Evolutionary conservation across 2,113 vertebrate species (phyloP), one percentile per base, ranked within the genome.

Genomic region (Callionymus lyra): DNA sequence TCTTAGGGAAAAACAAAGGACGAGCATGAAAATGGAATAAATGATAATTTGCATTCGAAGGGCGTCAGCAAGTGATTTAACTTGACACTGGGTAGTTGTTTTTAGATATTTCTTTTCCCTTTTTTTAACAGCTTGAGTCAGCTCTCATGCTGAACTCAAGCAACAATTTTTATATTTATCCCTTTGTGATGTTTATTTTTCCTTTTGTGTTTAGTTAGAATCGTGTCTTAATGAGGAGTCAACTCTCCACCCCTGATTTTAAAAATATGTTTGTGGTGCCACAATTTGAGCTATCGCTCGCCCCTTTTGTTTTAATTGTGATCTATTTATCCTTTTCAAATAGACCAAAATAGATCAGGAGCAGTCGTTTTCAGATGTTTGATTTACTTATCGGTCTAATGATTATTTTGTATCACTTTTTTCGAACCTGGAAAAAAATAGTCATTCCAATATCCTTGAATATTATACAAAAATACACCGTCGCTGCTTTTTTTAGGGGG

Each of bases 231-330:
- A 75, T 64, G 52, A 77, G 16, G 36, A 53, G 52, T 69, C 67
- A 67, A 63, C 74, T 74, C 57, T 70, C 43, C 64, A 71, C 74
- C 67, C 53, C 39, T 46, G 55, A 40, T 59, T 65, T 60, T 80
- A 55, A 51, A 65, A 77, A 73, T 65, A 56, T 39, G 53, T 59
- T 27, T 27, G 38, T 44, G 38, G 63, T 70, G 74, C 40, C 52
- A 62, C 43, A 41, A 4, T 69, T 68, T 65, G 64, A 80, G 63
- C 67, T 56, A 61, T 21, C 62, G 50, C 57, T 63, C 75, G 62
- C 50, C 50, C 63, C 50, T 38, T 41, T 35, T 46, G 60, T 50
- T 50, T 56, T 73, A 69, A 56, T 69, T 27, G 21, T 27, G 21
- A 59, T 65, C 70, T 6, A 54, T 53, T 48, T 60, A 33, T 50